phyloP scores from a whole-genome alignment of 2,113 vertebrate species.

The Pseudonaja textilis region DNA sequence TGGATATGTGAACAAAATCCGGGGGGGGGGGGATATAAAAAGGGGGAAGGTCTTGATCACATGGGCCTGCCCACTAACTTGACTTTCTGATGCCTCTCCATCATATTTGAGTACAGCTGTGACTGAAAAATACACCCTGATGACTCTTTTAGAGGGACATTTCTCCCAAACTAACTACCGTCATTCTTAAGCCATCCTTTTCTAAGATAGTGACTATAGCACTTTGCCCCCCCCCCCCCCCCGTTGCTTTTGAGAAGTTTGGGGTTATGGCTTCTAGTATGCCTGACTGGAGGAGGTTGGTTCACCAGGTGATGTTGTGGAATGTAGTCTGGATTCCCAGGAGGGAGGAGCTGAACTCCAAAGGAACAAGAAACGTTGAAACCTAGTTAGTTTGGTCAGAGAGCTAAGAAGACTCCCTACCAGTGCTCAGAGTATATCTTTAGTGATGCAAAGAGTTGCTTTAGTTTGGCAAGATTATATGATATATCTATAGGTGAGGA shows the following conservation, averaged over 20 bases:
- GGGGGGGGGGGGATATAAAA: neutral
- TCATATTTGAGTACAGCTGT: neutral
- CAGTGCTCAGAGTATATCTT: too few relatives aligned
- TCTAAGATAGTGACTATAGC: neutral
- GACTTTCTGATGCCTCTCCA: neutral
- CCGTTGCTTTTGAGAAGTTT: neutral
- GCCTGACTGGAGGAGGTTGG: neutral
- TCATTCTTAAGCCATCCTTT: neutral
- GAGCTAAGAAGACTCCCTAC: too few relatives aligned
- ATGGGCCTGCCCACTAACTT: neutral
- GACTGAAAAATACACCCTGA: neutral
- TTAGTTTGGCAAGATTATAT: too few relatives aligned
- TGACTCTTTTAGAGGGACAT: neutral
- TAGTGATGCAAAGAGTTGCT: too few relatives aligned
- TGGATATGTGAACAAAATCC: neutral
- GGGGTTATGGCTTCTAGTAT: neutral
- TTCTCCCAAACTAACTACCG: neutral
- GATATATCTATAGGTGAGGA: too few relatives aligned
- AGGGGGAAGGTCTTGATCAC: neutral
- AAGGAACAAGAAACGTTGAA: too few relatives aligned
- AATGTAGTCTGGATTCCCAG: too few relatives aligned
- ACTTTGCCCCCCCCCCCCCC: neutral
- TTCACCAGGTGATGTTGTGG: neutral
- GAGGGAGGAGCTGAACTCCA: too few relatives aligned
- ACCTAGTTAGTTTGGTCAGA: too few relatives aligned